Evolutionary conservation across 2,888 invertebrate genomes (phyloP), one percentile per base, ranked within the genome.

Genomic region (Apotomis turbidana): DNA sequence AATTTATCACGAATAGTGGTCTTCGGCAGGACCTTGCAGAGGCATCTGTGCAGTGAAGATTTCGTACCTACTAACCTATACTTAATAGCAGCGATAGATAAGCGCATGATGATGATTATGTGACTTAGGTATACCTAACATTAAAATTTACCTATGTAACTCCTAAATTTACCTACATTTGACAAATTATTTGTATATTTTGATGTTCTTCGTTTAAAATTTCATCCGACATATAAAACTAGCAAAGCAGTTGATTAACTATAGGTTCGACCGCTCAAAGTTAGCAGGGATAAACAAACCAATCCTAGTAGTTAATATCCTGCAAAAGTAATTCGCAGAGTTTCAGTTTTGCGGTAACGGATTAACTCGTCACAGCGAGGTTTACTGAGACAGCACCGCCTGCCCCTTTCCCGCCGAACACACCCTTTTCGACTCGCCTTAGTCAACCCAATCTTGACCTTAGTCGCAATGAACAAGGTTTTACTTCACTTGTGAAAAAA

Each of bases 291-390:
- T 62, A 63, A 57, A 66, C 57, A 68, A 63, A 59, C 67, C 59
- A 72, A 74, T 77, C 67, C 68, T 74, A 75, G 73, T 72, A 73
- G 66, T 68, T 71, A 68, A 70, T 72, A 74, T 54, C 67, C 76
- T 74, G 76, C 79, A 76, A 76, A 81, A 85, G 83, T 83, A 85
- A 88, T 89, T 86, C 83, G 83, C 86, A 87, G 85, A 88, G 87
- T 87, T 88, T 87, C 84, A 87, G 86, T 87, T 87, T 83, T 89
- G 89, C 83, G 87, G 90, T 87, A 84, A 85, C 86, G 87, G 85
- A 86, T 87, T 88, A 87, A 85, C 87, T 87, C 84, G 84, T 85
- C 84, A 81, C 81, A 78, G 81, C 81, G 82, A 82, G 81, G 80
- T 85, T 89, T 86, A 87, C 87, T 85, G 85, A 86, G 81, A 80